Conservation (phyloP, 2,888 invertebrate species). For the Ormia ochracea region DNA sequence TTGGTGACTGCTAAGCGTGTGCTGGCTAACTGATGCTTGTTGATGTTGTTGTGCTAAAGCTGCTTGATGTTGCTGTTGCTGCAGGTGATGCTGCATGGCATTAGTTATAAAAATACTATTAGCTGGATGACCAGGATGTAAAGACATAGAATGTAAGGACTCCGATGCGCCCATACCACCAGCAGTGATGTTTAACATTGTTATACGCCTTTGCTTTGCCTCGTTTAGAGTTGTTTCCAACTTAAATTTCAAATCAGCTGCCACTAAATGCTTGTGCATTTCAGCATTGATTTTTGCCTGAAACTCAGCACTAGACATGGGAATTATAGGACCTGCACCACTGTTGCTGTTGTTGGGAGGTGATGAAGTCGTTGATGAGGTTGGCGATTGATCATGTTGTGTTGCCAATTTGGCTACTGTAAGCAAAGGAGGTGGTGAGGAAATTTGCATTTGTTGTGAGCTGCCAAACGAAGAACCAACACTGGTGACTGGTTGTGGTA, state of each 20-base stretch:
- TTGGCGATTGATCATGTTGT: constrained; percentile 70
- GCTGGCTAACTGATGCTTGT: constrained; percentile 67
- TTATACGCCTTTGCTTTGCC: constrained; percentile 70
- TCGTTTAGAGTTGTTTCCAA: constrained; percentile 72
- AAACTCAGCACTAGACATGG: constrained; percentile 69
- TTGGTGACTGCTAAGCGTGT: constrained; percentile 47
- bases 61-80: constrained; percentile 68
- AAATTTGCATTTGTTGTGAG: constrained; percentile 68
- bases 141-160: constrained; percentile 59
- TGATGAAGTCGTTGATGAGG: constrained; percentile 70
- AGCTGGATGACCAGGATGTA: constrained; percentile 67
- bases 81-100: constrained; percentile 70
- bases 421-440: constrained; percentile 72
- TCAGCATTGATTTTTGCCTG: constrained; percentile 76
- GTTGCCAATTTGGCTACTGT: constrained; percentile 67
- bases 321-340: constrained; percentile 51
- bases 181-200: constrained; percentile 62
- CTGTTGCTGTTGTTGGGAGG: constrained; percentile 65
- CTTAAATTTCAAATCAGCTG: constrained; percentile 74
- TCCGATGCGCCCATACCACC: constrained; percentile 29
- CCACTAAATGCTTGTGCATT: constrained; percentile 75
- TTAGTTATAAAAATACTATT: constrained; percentile 49
- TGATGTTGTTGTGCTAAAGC: constrained; percentile 65
- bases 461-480: constrained; percentile 61
- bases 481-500: constrained; percentile 67